A percentile compares a stretch with the other conserved stretches of the same genome.
phyloP scores from a whole-genome alignment of 2,888 invertebrate species.

The Elegia similella region DNA sequence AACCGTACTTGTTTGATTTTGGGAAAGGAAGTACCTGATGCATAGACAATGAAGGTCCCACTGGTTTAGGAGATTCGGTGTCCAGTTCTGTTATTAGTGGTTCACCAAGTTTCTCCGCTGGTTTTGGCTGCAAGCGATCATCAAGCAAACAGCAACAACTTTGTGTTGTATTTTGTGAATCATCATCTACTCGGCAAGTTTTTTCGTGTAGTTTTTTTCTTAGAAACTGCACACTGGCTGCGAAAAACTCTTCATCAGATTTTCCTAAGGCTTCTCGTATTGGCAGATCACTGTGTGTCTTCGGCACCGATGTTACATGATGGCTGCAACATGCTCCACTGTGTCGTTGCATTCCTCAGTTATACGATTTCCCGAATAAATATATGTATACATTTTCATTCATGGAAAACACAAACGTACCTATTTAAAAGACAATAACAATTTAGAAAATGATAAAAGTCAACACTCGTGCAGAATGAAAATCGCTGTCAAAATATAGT shows the following conservation, averaged over 20 bases:
- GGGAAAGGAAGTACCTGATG: constrained; percentile 68
- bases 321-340: constrained; percentile 12
- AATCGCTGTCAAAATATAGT: not conserved
- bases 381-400: constrained; percentile 13
- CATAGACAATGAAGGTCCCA: constrained; percentile 49
- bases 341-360: constrained; percentile 16
- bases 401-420: not conserved
- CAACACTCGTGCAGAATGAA: not conserved
- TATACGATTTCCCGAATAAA: constrained; percentile 6
- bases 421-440: not conserved
- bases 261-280: constrained; percentile 24
- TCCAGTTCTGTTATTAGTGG: constrained; percentile 16
- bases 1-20: constrained; percentile 51
- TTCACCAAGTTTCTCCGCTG: constrained; percentile 22
- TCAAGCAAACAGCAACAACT: constrained; percentile 50
- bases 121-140: constrained; percentile 9
- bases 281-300: constrained; percentile 22
- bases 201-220: constrained; percentile 59
- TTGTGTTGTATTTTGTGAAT: constrained; percentile 37
- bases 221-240: constrained; percentile 68
- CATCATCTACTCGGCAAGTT: constrained; percentile 26
- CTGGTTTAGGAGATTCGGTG: constrained; percentile 10
- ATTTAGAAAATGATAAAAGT: not conserved
- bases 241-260: constrained; percentile 55
- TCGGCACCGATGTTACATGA: constrained; percentile 1